Evolutionary conservation across 2,888 invertebrate species (phyloP).

Genomic region (Tuberolachnus salignus): DNA sequence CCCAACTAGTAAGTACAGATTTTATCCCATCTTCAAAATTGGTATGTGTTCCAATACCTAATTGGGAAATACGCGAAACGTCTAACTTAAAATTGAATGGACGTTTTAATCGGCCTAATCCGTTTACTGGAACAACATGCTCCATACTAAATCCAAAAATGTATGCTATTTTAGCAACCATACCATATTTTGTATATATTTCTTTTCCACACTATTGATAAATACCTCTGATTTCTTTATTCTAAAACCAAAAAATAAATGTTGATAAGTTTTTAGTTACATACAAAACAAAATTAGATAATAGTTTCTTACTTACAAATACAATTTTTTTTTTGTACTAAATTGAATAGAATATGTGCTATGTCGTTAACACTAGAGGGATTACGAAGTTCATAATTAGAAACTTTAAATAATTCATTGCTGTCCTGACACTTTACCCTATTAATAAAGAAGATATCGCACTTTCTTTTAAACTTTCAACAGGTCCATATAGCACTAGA

Average conservation of each 20-base stretch:
- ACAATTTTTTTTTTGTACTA: slow-evolving; percentile 61
- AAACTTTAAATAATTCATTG: slow-evolving; percentile 60
- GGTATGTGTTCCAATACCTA: slow-evolving; percentile 62
- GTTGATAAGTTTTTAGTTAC: neutral
- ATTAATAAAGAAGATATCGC: slow-evolving; percentile 59
- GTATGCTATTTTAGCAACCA: slow-evolving; percentile 64
- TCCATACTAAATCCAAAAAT: slow-evolving; percentile 62
- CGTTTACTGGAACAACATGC: slow-evolving; percentile 62
- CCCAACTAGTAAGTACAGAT: slow-evolving; percentile 59
- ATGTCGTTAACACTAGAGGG: slow-evolving; percentile 65
- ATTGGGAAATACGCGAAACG: slow-evolving; percentile 61
- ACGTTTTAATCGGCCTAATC: slow-evolving; percentile 61
- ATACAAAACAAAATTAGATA: neutral
- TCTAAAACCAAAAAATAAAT: slow-evolving; percentile 57
- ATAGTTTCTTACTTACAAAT: slow-evolving; percentile 5
- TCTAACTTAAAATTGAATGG: slow-evolving; percentile 64
- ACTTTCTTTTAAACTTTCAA: slow-evolving; percentile 64
- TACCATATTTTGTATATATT: slow-evolving; percentile 65
- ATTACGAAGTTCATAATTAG: slow-evolving; percentile 64
- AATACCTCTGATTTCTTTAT: slow-evolving; percentile 61
- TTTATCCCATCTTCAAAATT: slow-evolving; percentile 62
- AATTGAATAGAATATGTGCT: slow-evolving; percentile 62
- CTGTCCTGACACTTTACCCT: slow-evolving; percentile 60
- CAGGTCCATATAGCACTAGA: slow-evolving; percentile 65
- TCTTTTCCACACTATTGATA: slow-evolving; percentile 66